These are phyloP conservation scores for Nephrotoma guestfalica DNA, from an alignment of 2,888 invertebrate genomes.

Conservation along the genomic window DNA sequence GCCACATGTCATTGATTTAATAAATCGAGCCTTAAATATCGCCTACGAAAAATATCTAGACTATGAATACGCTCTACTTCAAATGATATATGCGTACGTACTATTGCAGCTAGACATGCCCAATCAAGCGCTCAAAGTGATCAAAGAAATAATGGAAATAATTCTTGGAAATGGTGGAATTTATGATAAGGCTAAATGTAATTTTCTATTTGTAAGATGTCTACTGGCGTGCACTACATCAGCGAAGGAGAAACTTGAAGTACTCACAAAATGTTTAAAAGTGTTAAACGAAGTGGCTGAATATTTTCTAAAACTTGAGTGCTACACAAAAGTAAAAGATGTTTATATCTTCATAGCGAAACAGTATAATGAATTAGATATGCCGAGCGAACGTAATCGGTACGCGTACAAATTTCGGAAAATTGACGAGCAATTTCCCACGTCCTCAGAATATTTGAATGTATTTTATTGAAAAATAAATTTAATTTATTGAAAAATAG, in stretches of 20 bases:
- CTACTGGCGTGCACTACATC: slow-evolving; percentile 48
- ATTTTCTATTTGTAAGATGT: slow-evolving; percentile 65
- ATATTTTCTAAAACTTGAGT: slow-evolving; percentile 59
- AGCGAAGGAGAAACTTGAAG: slow-evolving; percentile 34
- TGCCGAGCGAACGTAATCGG: slow-evolving; percentile 58
- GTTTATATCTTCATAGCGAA: slow-evolving; percentile 39
- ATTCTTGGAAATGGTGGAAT: slow-evolving; percentile 68
- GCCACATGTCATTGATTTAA: slow-evolving; percentile 40
- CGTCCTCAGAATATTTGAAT: slow-evolving; percentile 26
- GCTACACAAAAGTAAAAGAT: slow-evolving; percentile 59
- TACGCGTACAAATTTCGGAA: slow-evolving; percentile 68
- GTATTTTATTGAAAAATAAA: slow-evolving; percentile 17
- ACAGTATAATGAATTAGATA: slow-evolving; percentile 59
- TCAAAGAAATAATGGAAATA: slow-evolving; percentile 52
- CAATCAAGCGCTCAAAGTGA: slow-evolving; percentile 54
- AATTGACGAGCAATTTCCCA: slow-evolving; percentile 57
- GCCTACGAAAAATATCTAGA: slow-evolving; percentile 62
- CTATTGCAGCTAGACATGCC: slow-evolving; percentile 62
- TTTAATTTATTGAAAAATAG: slow-evolving; percentile 16
- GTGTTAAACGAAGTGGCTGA: slow-evolving; percentile 50
- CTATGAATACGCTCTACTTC: slow-evolving; percentile 57
- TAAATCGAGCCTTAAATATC: slow-evolving; percentile 57
- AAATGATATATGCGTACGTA: slow-evolving; percentile 66
- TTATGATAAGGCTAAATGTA: slow-evolving; percentile 63
- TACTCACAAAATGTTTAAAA: slow-evolving; percentile 30